Percentiles rank a stretch among this genome's conserved stretches.
These are phyloP conservation scores for Menidia menidia DNA, from an alignment of 2,797 vertebrate species.

Conservation along the genomic window DNA sequence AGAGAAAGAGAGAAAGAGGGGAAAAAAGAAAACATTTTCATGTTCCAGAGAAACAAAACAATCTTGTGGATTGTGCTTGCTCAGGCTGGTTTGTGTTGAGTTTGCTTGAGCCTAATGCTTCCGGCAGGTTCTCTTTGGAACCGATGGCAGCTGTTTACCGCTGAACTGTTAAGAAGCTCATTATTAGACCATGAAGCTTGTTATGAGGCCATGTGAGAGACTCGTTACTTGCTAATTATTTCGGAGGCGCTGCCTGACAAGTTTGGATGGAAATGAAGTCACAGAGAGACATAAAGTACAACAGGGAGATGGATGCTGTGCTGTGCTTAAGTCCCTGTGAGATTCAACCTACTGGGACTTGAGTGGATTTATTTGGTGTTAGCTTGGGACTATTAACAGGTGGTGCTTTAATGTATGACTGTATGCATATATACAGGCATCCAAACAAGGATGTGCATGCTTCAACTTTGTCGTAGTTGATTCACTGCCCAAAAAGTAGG, in stretches of 20 bases:
- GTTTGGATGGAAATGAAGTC: slow-evolving; percentile 48
- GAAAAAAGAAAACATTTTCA: background rate
- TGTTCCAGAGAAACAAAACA: slow-evolving; percentile 52
- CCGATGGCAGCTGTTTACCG: slow-evolving; percentile 70
- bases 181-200: slow-evolving; percentile 73
- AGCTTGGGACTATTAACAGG: background rate
- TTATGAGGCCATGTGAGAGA: slow-evolving; percentile 69
- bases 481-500: too few relatives aligned
- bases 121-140: slow-evolving; percentile 55
- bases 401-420: too few relatives aligned
- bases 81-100: slow-evolving; percentile 47
- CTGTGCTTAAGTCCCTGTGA: slow-evolving; percentile 7
- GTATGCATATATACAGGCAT: too few relatives aligned
- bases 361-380: background rate
- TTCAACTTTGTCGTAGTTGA: too few relatives aligned
- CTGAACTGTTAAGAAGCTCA: slow-evolving; percentile 65
- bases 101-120: slow-evolving; percentile 52
- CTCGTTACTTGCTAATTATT: slow-evolving; percentile 77
- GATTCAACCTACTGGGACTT: slow-evolving; percentile 17
- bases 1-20: too few relatives aligned
- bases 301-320: slow-evolving; percentile 16
- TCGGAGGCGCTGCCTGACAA: slow-evolving; percentile 64
- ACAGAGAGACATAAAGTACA: slow-evolving; percentile 13
- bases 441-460: too few relatives aligned
- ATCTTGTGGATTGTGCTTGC: slow-evolving; percentile 39